Conservation (phyloP, 2,888 invertebrate genomes). For the Agrochola circellaris region DNA sequence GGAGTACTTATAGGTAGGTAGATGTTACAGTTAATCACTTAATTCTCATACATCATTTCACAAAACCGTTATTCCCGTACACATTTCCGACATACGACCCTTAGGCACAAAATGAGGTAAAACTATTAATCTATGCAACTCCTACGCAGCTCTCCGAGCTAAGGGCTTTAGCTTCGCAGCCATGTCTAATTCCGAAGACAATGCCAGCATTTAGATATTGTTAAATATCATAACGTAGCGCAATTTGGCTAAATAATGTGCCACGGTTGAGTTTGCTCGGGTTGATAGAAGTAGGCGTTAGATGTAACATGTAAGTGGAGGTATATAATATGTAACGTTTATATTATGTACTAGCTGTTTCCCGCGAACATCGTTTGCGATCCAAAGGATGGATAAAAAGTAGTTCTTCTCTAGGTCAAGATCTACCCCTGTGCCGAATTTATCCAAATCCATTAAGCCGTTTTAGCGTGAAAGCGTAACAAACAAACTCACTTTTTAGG, state of each 20-base stretch:
- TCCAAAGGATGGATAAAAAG: no score
- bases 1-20: no score
- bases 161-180: slow-evolving; percentile 74
- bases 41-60: neutral
- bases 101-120: slow-evolving; percentile 54
- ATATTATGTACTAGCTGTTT: no score
- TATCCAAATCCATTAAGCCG: no score
- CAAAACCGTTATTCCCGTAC: slow-evolving; percentile 8
- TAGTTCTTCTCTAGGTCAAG: no score
- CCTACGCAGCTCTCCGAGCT: slow-evolving; percentile 80
- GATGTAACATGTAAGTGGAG: neutral
- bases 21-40: neutral
- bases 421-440: no score
- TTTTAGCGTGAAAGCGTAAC: no score
- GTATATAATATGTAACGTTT: no score
- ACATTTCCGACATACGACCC: slow-evolving; percentile 39
- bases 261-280: slow-evolving; percentile 70
- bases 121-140: slow-evolving; percentile 74
- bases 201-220: slow-evolving; percentile 87
- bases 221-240: slow-evolving; percentile 85
- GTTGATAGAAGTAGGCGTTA: slow-evolving; percentile 49
- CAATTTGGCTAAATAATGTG: slow-evolving; percentile 82
- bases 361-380: no score
- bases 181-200: slow-evolving; percentile 86
- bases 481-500: no score